phyloP scores from a whole-genome alignment of 2,113 vertebrate genomes.

The Numenius arquata region DNA sequence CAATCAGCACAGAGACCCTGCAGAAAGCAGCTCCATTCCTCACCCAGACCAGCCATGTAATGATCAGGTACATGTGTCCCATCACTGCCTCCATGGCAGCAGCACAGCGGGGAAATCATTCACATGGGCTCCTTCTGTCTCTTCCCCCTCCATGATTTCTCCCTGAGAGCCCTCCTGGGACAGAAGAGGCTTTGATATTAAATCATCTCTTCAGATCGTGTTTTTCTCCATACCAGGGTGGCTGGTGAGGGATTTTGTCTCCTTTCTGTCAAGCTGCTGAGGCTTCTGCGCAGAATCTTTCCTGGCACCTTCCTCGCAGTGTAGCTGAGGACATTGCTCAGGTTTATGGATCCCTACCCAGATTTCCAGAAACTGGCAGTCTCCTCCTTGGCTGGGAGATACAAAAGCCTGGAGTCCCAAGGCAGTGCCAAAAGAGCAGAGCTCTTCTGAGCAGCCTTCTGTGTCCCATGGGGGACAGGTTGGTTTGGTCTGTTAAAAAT shows the following conservation, averaged over 20 bases:
- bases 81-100: neutral
- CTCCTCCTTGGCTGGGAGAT: neutral
- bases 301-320: neutral
- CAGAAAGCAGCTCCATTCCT: neutral
- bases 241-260: neutral
- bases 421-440: neutral
- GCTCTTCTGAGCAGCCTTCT: neutral
- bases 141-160: neutral
- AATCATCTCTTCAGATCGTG: neutral
- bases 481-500: constrained; percentile 6
- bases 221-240: neutral
- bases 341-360: neutral
- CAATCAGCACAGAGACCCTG: fast-evolving
- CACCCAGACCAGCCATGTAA: neutral
- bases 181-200: neutral
- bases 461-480: neutral
- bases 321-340: neutral
- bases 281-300: neutral
- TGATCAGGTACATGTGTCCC: neutral
- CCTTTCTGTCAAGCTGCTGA: neutral
- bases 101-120: fast-evolving
- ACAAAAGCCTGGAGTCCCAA: neutral
- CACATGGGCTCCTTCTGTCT: neutral
- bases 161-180: neutral
- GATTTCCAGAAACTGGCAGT: neutral